A percentile compares a stretch with the other conserved stretches of the same genome.
Conservation (phyloP, 2,888 invertebrate genomes). For the Philaethria dido region DNA sequence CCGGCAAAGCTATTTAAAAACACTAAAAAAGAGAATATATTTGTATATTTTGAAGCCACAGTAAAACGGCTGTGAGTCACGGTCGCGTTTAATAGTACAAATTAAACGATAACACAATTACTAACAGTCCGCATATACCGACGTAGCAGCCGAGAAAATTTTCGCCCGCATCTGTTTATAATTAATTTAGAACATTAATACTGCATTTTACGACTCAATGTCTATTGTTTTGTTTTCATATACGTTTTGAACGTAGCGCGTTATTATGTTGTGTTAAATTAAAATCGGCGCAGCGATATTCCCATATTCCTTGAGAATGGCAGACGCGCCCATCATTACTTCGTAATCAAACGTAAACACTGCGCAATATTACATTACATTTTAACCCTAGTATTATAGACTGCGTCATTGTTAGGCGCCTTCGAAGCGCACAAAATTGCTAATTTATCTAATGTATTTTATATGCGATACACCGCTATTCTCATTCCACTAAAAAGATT, state of each 20-base stretch:
- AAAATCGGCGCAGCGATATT: constrained; percentile 54
- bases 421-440: background rate
- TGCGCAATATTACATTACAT: constrained; percentile 34
- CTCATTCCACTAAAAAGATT: constrained; percentile 4
- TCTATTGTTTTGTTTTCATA: constrained; percentile 60
- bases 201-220: constrained; percentile 52
- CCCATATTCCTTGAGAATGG: constrained; percentile 53
- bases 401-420: constrained; percentile 2
- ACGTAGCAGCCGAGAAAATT: constrained; percentile 52
- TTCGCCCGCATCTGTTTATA: constrained; percentile 61
- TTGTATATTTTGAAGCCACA: constrained; percentile 15
- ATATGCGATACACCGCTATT: background rate
- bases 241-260: constrained; percentile 47
- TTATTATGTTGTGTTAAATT: constrained; percentile 58
- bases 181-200: constrained; percentile 66
- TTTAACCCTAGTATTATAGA: constrained; percentile 23
- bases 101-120: constrained; percentile 62
- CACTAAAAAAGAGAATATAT: background rate
- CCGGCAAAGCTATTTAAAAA: background rate
- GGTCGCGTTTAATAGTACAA: constrained; percentile 52
- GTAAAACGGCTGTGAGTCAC: constrained; percentile 38
- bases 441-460: constrained; percentile 22
- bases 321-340: constrained; percentile 37
- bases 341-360: constrained; percentile 41
- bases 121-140: constrained; percentile 49